Conservation (phyloP, 2,888 invertebrate species). For the Agrilus cyanescens region DNA sequence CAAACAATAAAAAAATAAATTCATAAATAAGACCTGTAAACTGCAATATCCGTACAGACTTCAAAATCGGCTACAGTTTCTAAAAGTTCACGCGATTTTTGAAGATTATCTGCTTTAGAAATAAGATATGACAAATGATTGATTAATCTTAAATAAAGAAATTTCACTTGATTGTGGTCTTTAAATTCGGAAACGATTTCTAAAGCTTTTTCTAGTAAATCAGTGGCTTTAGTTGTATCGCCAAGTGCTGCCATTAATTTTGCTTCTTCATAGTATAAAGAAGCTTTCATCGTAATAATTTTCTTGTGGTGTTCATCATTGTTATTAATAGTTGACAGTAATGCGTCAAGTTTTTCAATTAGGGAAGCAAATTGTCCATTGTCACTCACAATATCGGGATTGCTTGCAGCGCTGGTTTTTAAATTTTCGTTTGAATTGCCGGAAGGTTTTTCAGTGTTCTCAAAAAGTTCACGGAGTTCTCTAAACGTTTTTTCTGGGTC, state of each 20-base stretch:
- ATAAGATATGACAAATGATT: conserved; percentile 46
- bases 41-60: conserved; percentile 17
- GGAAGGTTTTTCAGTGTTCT: conserved; percentile 14
- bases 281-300: conserved; percentile 28
- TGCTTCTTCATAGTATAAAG: conserved; percentile 31
- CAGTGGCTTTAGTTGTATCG: conserved; percentile 19
- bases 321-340: conserved; percentile 7
- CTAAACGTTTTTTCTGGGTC: conserved; percentile 8
- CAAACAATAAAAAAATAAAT: not conserved
- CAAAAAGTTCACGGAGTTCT: conserved; percentile 14
- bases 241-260: conserved; percentile 26
- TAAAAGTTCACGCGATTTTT: conserved; percentile 38
- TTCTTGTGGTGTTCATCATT: conserved; percentile 19
- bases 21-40: conserved; percentile 22
- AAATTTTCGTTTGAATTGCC: conserved; percentile 9
- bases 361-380: conserved; percentile 11
- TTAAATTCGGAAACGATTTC: conserved; percentile 20
- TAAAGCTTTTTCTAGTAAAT: conserved; percentile 24
- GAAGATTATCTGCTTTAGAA: conserved; percentile 40
- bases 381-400: conserved; percentile 5
- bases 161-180: conserved; percentile 27
- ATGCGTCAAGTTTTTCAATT: conserved; percentile 15
- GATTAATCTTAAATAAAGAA: conserved; percentile 43
- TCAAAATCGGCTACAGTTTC: conserved; percentile 36
- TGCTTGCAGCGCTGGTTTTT: conserved; percentile 8